A percentile compares a stretch with the other conserved stretches of the same genome.
Evolutionary conservation across 1,140 invertebrate genomes (phyloP).

Genomic region (Nebria ingens): DNA sequence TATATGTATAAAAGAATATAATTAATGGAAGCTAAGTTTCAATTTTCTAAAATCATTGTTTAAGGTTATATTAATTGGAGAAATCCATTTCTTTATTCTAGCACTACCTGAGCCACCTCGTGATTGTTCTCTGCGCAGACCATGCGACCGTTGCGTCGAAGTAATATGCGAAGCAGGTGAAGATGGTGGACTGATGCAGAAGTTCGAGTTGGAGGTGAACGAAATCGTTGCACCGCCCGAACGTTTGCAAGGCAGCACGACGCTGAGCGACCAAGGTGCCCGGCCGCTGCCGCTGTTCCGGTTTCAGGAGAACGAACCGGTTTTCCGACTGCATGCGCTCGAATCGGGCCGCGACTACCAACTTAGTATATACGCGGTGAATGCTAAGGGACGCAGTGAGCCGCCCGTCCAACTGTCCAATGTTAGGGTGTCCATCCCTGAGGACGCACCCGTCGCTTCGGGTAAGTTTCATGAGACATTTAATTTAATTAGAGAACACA

Average conservation of each 20-base stretch:
- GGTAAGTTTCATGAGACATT: background rate
- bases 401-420: slow-evolving; percentile 48
- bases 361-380: slow-evolving; percentile 56
- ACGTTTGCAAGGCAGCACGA: slow-evolving; percentile 33
- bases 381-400: slow-evolving; percentile 56
- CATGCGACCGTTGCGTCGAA: slow-evolving; percentile 43
- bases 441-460: background rate
- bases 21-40: no score
- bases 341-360: slow-evolving; percentile 55
- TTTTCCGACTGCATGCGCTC: slow-evolving; percentile 53
- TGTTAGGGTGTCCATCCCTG: slow-evolving; percentile 33
- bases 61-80: no score
- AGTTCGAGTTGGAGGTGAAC: slow-evolving; percentile 71
- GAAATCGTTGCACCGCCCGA: slow-evolving; percentile 44
- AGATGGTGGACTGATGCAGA: slow-evolving; percentile 71
- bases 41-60: no score
- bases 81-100: slow-evolving; percentile 35
- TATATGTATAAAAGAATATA: no score
- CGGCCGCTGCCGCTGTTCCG: slow-evolving; percentile 41
- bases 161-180: slow-evolving; percentile 67
- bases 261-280: slow-evolving; percentile 46
- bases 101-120: slow-evolving; percentile 56
- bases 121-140: slow-evolving; percentile 57
- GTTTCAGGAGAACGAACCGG: slow-evolving; percentile 47
- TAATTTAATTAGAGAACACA: slow-evolving; percentile 7